These are phyloP conservation scores for Piaya cayana DNA, from an alignment of 2,113 vertebrate species.

Conservation along the genomic window DNA sequence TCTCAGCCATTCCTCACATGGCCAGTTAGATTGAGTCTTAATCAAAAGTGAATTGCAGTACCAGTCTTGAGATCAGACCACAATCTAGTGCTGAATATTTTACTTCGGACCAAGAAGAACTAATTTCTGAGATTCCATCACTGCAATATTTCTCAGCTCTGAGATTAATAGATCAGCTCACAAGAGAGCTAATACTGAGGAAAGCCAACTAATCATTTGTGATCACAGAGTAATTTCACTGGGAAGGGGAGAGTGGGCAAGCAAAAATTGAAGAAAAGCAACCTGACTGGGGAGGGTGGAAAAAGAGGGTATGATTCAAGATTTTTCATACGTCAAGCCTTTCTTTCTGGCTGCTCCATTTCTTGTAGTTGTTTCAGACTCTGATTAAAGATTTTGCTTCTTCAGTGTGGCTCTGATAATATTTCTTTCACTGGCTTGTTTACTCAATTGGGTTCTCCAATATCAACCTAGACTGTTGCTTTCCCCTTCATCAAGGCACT, in stretches of 20 bases:
- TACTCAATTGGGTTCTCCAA: background rate
- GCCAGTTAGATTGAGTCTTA: background rate
- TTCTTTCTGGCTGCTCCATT: background rate
- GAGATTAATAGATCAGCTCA: background rate
- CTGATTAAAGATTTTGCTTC: background rate
- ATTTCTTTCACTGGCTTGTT: background rate
- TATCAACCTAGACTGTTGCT: background rate
- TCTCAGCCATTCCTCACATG: no score
- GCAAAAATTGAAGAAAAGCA: background rate
- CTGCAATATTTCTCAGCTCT: background rate
- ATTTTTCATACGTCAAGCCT: background rate
- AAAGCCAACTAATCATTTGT: background rate
- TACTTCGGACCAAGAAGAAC: background rate
- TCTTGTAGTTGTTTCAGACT: background rate
- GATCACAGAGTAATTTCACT: background rate
- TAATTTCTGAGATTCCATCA: background rate
- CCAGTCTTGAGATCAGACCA: background rate
- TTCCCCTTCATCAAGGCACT: background rate
- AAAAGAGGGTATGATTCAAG: background rate
- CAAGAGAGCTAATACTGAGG: background rate
- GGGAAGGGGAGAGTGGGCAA: background rate
- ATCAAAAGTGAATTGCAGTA: background rate
- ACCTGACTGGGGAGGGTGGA: fast-evolving
- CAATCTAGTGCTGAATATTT: background rate
- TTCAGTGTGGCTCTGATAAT: background rate